These are phyloP conservation scores for Danio choprae DNA, from an alignment of 2,797 vertebrate genomes.

Conservation along the genomic window DNA sequence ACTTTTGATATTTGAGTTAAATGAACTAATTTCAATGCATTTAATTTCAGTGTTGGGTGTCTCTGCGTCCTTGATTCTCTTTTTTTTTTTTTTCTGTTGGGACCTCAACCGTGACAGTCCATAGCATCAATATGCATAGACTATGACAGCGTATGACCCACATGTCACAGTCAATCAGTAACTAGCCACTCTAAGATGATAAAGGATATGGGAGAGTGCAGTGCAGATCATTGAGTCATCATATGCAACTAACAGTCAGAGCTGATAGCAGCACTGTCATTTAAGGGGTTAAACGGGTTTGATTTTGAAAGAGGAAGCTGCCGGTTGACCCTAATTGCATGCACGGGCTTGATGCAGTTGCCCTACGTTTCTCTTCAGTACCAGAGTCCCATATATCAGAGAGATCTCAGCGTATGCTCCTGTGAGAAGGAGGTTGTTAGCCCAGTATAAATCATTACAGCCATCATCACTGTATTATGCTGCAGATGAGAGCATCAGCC, in stretches of 20 bases:
- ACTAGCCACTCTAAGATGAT: constrained; percentile 38
- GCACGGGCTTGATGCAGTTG: constrained; percentile 8
- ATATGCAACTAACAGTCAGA: background rate
- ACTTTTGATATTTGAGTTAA: too few species aligned
- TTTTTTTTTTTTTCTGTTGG: background rate
- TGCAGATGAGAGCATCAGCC: constrained; percentile 37
- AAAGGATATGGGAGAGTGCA: constrained; percentile 5
- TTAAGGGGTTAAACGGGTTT: constrained; percentile 31
- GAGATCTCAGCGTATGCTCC: constrained; percentile 44
- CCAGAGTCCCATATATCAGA: constrained; percentile 48
- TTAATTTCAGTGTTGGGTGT: background rate
- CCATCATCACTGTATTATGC: constrained; percentile 39
- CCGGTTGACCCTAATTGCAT: constrained; percentile 41
- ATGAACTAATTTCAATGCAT: too few species aligned
- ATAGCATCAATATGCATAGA: constrained; percentile 33
- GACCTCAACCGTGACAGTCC: background rate
- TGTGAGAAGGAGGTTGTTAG: constrained; percentile 55
- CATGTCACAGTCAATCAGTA: constrained; percentile 29
- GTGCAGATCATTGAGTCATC: constrained; percentile 29
- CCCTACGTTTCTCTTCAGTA: constrained; percentile 39
- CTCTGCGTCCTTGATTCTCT: background rate
- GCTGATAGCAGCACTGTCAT: constrained; percentile 43
- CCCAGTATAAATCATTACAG: constrained; percentile 55
- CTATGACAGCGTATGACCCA: background rate
- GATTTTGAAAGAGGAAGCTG: constrained; percentile 32